phyloP scores from a whole-genome alignment of 2,797 vertebrate genomes.

The Microctenopoma lineatum region DNA sequence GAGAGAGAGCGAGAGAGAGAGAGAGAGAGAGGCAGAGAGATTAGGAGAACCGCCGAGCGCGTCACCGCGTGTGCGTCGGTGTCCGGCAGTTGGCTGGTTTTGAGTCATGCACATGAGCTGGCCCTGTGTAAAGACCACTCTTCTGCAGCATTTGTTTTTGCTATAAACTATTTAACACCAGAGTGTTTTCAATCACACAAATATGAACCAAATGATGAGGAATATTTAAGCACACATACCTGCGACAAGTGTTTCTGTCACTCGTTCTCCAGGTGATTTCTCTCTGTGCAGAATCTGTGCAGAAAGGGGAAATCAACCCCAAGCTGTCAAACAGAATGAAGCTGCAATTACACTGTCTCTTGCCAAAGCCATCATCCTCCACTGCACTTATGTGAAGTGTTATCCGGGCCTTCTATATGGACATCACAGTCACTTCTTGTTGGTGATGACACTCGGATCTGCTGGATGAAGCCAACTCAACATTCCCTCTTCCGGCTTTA shows the following conservation, averaged over 20 bases:
- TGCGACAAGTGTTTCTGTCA: not conserved
- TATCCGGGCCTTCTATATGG: conserved; percentile 5
- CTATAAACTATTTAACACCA: not conserved
- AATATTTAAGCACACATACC: conserved; percentile 2
- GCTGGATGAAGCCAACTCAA: not conserved
- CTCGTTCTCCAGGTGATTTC: not conserved
- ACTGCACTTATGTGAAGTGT: conserved; percentile 20
- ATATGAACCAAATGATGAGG: not conserved
- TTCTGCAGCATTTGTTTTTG: not conserved
- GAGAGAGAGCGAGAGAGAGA: conserved; percentile 1
- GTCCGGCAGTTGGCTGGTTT: conserved; percentile 32
- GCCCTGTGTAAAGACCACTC: not conserved
- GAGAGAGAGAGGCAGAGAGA: not conserved
- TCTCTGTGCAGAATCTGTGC: not conserved
- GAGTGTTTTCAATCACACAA: not conserved
- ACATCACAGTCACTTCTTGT: not conserved
- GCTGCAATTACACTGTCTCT: not conserved
- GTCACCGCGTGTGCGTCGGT: conserved; percentile 46
- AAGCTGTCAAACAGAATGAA: not conserved
- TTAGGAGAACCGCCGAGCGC: conserved; percentile 8
- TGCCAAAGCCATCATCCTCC: conserved; percentile 14
- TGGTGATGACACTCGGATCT: conserved; percentile 12
- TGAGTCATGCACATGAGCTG: conserved; percentile 27
- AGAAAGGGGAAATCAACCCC: not conserved
- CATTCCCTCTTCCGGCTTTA: conserved; percentile 18